Evolutionary conservation across 1,140 invertebrate species (phyloP), one percentile per base, ranked within the genome.

Genomic region (Pseudomyrmex gracilis): DNA sequence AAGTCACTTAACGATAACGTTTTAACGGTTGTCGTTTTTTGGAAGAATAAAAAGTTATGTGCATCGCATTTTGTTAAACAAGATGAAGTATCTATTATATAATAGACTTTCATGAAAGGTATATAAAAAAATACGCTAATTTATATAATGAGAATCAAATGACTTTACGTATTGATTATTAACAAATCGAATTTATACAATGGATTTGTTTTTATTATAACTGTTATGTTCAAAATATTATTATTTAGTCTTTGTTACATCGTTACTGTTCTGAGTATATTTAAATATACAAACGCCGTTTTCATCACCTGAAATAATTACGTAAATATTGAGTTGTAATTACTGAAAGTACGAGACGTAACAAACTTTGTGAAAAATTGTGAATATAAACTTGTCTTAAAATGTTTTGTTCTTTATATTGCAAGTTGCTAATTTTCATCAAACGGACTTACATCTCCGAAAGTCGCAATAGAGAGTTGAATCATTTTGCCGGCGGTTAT

Each of bases 211-310:
- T 34, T 2, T 17, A 2, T 34, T 34, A 17, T 2, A 63, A 53
- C 5, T 51, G 51, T 76, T 9, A 73, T 73, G 20, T n/a, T 1
- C 9, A 43, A 13, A 9, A 20, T 13, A 2, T 51, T n/a, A 24
- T 2, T 24, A 47, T 74, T 8, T 74, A 53, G 0, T 63, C 17
- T 74, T 61, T 61, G 20, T 60, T 64, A 76, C 10, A 13, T 63
- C 12, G 58, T 22, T 51, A 76, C 45, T 2, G 60, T 76, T 82
- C 78, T 70, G 45, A 90, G 67, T 70, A 90, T 84, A 61, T 90
- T 89, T 55, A 90, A 82, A 73, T 90, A 90, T 0, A 86, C 85
- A 47, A 86, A 57, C 5, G 88, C 67, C 58, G 82, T 86, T 77
- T 90, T 89, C 55, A 88, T 55, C 3, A 90, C 84, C 88, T 90